Evolutionary conservation across 2,797 vertebrate genomes (phyloP).

Genomic region (Adelosebastes latens): DNA sequence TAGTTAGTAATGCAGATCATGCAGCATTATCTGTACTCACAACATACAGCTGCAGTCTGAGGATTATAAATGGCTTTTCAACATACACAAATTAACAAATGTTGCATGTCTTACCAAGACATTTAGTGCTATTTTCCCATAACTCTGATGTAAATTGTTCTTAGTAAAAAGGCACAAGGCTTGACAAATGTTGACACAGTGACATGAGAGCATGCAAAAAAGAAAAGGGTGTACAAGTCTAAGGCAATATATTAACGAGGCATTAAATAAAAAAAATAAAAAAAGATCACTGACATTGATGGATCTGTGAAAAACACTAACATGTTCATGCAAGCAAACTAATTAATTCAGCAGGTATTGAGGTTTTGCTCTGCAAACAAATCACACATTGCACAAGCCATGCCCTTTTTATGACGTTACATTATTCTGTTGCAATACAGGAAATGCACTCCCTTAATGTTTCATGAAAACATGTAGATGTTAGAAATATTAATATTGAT

Average conservation of each 20-base stretch:
- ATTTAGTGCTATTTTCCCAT: not conserved
- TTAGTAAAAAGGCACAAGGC: not conserved
- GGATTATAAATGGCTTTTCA: not conserved
- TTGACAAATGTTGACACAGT: conserved; percentile 1
- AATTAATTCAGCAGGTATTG: not conserved
- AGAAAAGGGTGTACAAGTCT: not conserved
- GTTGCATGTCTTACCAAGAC: not conserved
- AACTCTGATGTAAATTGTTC: not conserved
- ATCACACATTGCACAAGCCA: conserved; percentile 5
- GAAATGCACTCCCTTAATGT: conserved; percentile 44
- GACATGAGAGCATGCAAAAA: conserved; percentile 5
- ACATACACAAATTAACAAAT: not conserved
- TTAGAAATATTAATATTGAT: not conserved
- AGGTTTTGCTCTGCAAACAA: not conserved
- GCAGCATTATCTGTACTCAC: not conserved
- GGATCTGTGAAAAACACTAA: not conserved
- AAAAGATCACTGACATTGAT: not conserved
- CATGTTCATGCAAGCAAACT: conserved; percentile 4
- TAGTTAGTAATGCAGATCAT: not conserved
- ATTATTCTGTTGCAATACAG: conserved; percentile 24
- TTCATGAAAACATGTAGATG: not conserved
- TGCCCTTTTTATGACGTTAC: not conserved
- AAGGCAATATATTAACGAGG: not conserved
- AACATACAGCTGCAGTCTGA: not conserved
- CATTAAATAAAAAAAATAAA: too few relatives aligned